A percentile compares a stretch with the other conserved stretches of the same genome.
Evolutionary conservation across 2,113 vertebrate species (phyloP).

Genomic region (Gasterosteus aculeatus): DNA sequence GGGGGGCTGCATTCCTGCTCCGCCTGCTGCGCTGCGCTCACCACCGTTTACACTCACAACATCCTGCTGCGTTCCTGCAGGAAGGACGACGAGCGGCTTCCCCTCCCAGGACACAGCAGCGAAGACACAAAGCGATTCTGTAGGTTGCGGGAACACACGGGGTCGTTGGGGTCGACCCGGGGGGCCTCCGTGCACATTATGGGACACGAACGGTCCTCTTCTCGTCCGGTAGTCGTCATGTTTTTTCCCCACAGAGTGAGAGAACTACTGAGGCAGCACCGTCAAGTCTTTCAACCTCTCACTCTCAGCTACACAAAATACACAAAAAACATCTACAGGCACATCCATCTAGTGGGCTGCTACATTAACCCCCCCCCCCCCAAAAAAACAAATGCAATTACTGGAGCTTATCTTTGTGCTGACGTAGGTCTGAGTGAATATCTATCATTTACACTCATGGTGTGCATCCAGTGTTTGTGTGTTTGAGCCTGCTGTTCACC

Average conservation of each 20-base stretch:
- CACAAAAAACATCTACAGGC: background rate
- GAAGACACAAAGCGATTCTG: background rate
- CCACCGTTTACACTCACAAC: conserved; percentile 14
- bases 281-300: background rate
- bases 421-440: background rate
- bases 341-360: background rate
- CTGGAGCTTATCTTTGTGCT: background rate
- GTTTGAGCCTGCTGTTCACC: background rate
- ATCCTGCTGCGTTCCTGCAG: conserved; percentile 32
- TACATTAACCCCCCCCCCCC: background rate
- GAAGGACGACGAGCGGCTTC: background rate
- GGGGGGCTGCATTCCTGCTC: conserved; percentile 38
- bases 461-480: background rate
- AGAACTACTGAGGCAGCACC: background rate
- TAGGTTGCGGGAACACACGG: background rate
- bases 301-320: background rate
- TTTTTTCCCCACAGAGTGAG: conserved; percentile 44
- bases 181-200: conserved; percentile 4
- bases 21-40: conserved; percentile 25
- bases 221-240: background rate
- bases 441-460: background rate
- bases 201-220: conserved; percentile 25
- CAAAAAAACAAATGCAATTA: conserved; percentile 1
- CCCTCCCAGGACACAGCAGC: background rate
- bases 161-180: background rate